Base-by-base conservation (phyloP, 2,888 invertebrate genomes). In the Noctua fimbriata region DNA sequence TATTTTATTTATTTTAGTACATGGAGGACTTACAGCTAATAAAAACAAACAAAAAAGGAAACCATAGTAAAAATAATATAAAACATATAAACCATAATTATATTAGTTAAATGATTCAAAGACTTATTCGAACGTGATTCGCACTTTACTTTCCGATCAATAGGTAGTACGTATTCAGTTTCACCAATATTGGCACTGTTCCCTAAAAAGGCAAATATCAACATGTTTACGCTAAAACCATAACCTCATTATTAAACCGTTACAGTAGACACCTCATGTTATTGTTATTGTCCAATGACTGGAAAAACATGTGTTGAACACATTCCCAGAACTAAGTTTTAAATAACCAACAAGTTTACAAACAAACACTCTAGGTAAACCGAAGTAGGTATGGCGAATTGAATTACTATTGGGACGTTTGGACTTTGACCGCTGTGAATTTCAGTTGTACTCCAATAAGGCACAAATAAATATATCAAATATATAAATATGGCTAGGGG, bases 211-310 rank as follows among this genome's bases (percentile, higher is more conserved):
- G 0, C 3, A n/a, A n/a, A 18, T 32, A 49, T 32, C 14, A 76
- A 52, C 49, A 77, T 65, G 32, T 77, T 52, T 77, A 77, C 21
- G 16, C 21, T 76, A 47, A n/a, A 75, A 76, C 41, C 49, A 24
- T 75, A 41, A 72, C 7, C 10, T 60, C 75, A 47, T 28, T 63
- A 28, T 32, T 32, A 14, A 55, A 28, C 24, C 24, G 24, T 76
- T 24, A 63, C 36, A 24, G 16, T 21, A 4, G 44, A 63, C 49
- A 44, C 16, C 28, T 32, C 24, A 24, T 60, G 28, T 58, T 36
- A 36, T 74, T 47, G 21, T 76, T 47, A 47, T 74, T 74, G 16
- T 76, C 36, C 36, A 76, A 9, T 49, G 18, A 14, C 18, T 28
- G 18, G 21, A 36, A 76, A 36, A 32, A n/a, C 63, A 77, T 21